A percentile compares a stretch with the other conserved stretches of the same genome.
These are phyloP conservation scores for Hyphantria cunea DNA, from an alignment of 1,140 invertebrate species.

Conservation along the genomic window DNA sequence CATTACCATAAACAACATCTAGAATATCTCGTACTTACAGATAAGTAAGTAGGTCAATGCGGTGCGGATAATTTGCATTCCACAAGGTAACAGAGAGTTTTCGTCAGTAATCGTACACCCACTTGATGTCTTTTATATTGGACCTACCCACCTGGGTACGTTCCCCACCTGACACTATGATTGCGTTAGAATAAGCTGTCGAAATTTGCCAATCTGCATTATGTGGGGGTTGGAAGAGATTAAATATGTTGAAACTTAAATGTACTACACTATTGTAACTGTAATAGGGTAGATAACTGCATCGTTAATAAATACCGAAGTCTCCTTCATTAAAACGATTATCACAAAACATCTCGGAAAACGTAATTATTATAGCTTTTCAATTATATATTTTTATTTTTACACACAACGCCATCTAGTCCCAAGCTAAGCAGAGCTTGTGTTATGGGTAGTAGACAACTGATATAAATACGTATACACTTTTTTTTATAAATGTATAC, in stretches of 20 bases:
- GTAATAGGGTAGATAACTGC: too few species aligned
- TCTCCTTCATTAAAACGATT: too few species aligned
- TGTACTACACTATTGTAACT: too few species aligned
- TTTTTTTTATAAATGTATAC: too few species aligned
- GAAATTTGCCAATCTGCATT: neutral
- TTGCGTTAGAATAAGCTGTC: neutral
- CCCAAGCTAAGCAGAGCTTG: too few species aligned
- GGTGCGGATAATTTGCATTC: slow-evolving; percentile 7
- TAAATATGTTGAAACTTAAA: neutral
- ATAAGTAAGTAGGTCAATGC: slow-evolving; percentile 16
- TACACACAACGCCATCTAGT: too few species aligned
- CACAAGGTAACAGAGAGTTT: slow-evolving; percentile 11
- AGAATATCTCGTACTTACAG: neutral
- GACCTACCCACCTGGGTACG: neutral
- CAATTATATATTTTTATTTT: too few species aligned
- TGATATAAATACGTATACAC: too few species aligned
- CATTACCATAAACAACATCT: neutral
- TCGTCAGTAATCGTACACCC: slow-evolving; percentile 1
- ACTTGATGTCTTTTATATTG: neutral
- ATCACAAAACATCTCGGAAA: too few species aligned
- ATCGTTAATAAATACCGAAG: too few species aligned
- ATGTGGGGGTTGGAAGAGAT: neutral
- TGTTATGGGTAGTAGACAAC: too few species aligned
- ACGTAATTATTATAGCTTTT: too few species aligned
- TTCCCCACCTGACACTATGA: neutral